Evolutionary conservation across 2,113 vertebrate species (phyloP).

Genomic region (Steatornis caripensis): DNA sequence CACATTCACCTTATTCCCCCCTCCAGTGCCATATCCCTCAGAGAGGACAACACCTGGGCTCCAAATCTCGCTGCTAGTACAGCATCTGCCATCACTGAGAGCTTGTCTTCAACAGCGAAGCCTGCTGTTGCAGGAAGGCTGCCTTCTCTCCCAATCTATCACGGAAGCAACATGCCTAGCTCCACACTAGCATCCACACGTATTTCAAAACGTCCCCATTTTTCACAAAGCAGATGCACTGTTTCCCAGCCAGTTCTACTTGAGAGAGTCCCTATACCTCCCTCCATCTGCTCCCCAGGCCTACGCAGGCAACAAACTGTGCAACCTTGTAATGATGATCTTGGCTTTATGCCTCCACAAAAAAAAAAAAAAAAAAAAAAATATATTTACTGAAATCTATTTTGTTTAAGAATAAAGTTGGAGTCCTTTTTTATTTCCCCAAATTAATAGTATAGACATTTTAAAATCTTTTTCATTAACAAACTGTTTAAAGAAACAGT

Average conservation of each 20-base stretch:
- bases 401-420: not conserved
- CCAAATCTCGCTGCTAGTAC: not conserved
- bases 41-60: not conserved
- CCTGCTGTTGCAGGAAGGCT: not conserved
- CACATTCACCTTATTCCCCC: not conserved
- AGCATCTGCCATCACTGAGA: not conserved
- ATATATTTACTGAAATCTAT: not conserved
- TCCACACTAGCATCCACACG: not conserved
- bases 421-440: not conserved
- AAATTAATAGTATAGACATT: not conserved
- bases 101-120: not conserved
- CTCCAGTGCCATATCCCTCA: not conserved
- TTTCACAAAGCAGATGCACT: conserved; percentile 36
- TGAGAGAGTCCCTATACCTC: not conserved
- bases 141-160: not conserved
- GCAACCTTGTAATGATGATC: conserved; percentile 12
- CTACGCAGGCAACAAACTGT: conserved; percentile 35
- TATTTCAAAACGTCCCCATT: not conserved
- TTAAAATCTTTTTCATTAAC: not conserved
- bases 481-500: not conserved
- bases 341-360: not conserved
- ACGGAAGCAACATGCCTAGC: not conserved
- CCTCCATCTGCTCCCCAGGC: conserved; percentile 50
- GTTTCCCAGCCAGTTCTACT: conserved; percentile 52
- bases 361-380: not conserved